Percentiles rank a stretch among this genome's conserved stretches.
Conservation (phyloP, 2,888 invertebrate genomes). For the Tillus elongatus region DNA sequence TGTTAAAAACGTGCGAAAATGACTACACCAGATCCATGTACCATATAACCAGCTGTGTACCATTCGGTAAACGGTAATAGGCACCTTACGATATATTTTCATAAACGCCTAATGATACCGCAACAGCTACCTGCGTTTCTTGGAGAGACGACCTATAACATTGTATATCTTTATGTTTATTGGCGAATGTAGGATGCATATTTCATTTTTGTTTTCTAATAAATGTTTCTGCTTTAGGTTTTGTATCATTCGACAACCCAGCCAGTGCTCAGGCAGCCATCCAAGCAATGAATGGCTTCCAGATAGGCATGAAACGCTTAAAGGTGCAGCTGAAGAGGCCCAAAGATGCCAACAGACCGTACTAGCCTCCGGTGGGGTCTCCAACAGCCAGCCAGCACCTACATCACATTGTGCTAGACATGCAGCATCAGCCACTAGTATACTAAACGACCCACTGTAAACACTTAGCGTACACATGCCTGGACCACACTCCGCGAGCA, state of each 20-base stretch:
- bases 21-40: too few species aligned
- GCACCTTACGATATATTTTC: too few species aligned
- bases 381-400: conserved; percentile 20
- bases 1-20: too few species aligned
- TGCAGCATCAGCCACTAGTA: conserved; percentile 34
- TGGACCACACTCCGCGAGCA: conserved; percentile 25
- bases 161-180: too few species aligned
- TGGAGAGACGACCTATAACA: too few species aligned
- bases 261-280: conserved; percentile 97
- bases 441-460: conserved; percentile 26
- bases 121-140: too few species aligned
- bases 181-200: too few species aligned
- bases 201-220: too few species aligned
- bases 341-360: conserved; percentile 95
- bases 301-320: conserved; percentile 99
- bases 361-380: conserved; percentile 66
- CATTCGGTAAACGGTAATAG: too few species aligned
- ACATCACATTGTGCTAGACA: conserved; percentile 21
- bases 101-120: too few species aligned
- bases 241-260: conserved; percentile 99
- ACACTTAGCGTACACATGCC: neutral
- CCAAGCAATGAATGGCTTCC: conserved; percentile 99
- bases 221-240: conserved; percentile 78
- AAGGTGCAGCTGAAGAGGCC: conserved; percentile 99
- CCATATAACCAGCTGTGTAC: too few species aligned